These are phyloP conservation scores for Cliona cf. orientalis DNA, from an alignment of 37 sponge, comb jelly and placozoan genomes.

Conservation along the genomic window DNA sequence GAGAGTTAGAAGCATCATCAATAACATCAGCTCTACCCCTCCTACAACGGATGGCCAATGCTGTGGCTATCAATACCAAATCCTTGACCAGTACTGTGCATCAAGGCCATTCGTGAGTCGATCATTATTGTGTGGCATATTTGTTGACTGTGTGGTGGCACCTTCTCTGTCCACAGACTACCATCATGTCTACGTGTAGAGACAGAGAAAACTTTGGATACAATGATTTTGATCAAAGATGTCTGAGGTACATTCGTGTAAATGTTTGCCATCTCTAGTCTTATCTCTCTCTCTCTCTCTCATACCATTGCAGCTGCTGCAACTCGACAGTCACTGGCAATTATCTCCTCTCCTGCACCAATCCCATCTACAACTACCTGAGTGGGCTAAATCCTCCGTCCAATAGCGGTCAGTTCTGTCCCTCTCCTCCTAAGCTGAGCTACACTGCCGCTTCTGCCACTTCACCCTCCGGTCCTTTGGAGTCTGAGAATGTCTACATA, in stretches of 20 bases:
- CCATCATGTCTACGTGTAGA: neutral
- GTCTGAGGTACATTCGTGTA: constrained; percentile 27
- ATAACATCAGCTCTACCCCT: neutral
- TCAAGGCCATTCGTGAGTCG: constrained; percentile 31
- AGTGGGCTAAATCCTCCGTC: no score
- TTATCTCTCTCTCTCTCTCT: neutral
- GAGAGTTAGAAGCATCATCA: neutral
- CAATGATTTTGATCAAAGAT: constrained; percentile 25
- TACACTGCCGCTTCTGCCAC: neutral
- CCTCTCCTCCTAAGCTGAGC: constrained; percentile 48
- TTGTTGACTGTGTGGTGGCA: neutral
- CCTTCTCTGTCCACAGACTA: constrained; percentile 9
- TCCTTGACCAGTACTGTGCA: constrained; percentile 84
- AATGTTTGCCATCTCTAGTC: neutral
- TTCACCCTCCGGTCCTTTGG: constrained; percentile 24
- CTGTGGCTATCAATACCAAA: constrained; percentile 65
- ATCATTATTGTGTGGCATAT: neutral
- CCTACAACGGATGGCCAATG: constrained; percentile 15
- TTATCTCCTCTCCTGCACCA: constrained; percentile 19
- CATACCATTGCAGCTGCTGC: constrained; percentile 41
- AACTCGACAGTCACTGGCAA: neutral
- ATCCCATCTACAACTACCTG: neutral
- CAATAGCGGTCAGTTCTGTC: constrained; percentile 38
- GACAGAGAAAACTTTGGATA: constrained; percentile 40
- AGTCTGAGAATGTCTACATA: constrained; percentile 40